Evolutionary conservation across 2,888 invertebrate species (phyloP).

Genomic region (Diaprepes abbreviatus): DNA sequence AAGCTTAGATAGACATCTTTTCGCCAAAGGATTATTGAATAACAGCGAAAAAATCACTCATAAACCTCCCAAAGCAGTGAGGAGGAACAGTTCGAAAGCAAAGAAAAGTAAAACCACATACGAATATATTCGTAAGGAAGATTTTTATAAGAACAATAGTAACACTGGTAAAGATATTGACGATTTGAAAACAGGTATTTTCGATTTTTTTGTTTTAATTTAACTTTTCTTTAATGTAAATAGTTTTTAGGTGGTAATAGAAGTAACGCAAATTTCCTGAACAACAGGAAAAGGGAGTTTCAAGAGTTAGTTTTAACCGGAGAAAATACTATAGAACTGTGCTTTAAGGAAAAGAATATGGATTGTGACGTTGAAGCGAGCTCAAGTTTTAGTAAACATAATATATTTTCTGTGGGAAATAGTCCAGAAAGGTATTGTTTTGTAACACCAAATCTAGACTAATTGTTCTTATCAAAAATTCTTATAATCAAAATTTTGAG

Average conservation of each 20-base stretch:
- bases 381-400: conserved; percentile 34
- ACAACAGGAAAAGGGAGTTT: conserved; percentile 52
- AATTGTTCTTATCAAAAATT: too few relatives aligned
- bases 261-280: conserved; percentile 33
- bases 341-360: conserved; percentile 65
- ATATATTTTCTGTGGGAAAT: conserved; percentile 5
- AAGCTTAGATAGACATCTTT: conserved; percentile 67
- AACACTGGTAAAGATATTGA: conserved; percentile 41
- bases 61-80: conserved; percentile 81
- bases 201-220: neutral
- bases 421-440: conserved; percentile 25
- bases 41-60: conserved; percentile 72
- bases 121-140: conserved; percentile 66
- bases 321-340: conserved; percentile 64
- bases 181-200: conserved; percentile 3
- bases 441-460: too few relatives aligned
- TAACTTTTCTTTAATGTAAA: neutral
- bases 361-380: conserved; percentile 63
- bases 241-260: conserved; percentile 9
- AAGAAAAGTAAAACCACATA: conserved; percentile 63
- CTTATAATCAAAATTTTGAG: too few relatives aligned
- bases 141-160: conserved; percentile 60
- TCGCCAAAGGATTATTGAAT: conserved; percentile 65
- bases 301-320: conserved; percentile 56
- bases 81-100: conserved; percentile 74